phyloP scores from a whole-genome alignment of 2,113 vertebrate genomes.

The Girardinichthys multiradiatus region DNA sequence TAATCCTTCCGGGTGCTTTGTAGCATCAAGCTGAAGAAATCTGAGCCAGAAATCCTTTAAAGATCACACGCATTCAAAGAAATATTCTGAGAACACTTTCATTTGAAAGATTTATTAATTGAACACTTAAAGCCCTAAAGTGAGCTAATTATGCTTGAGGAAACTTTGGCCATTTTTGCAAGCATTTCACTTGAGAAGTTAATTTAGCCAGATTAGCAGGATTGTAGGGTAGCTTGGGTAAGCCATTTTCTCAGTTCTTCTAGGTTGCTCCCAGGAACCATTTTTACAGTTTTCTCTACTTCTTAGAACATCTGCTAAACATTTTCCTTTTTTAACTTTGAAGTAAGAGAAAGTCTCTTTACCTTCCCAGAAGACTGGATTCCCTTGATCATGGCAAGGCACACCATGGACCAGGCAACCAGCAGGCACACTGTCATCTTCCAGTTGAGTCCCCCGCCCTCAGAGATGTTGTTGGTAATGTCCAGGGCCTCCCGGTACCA shows the following conservation, averaged over 20 bases:
- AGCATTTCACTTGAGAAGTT: neutral
- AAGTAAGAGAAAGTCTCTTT: conserved; percentile 29
- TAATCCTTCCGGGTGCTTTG: conserved; percentile 64
- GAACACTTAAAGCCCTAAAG: conserved; percentile 9
- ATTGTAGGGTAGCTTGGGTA: neutral
- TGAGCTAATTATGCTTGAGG: conserved; percentile 32
- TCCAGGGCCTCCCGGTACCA: conserved; percentile 96
- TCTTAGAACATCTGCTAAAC: neutral
- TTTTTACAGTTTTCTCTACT: neutral
- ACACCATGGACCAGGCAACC: conserved; percentile 92
- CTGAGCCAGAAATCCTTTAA: conserved; percentile 24
- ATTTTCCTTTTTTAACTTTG: neutral
- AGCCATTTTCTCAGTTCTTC: neutral
- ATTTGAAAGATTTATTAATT: conserved; percentile 35
- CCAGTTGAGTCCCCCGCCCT: conserved; percentile 95
- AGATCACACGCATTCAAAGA: conserved; percentile 56
- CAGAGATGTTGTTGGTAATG: conserved; percentile 91
- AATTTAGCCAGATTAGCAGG: conserved; percentile 10
- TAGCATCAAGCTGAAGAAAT: conserved; percentile 40
- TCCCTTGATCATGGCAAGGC: conserved; percentile 98
- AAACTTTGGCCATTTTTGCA: conserved; percentile 7
- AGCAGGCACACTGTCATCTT: conserved; percentile 94
- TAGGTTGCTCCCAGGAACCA: neutral
- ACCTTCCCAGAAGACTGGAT: conserved; percentile 99
- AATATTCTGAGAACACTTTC: conserved; percentile 27